These are phyloP conservation scores for Archivesica marissinica DNA, from an alignment of 1,140 invertebrate species.

Conservation along the genomic window DNA sequence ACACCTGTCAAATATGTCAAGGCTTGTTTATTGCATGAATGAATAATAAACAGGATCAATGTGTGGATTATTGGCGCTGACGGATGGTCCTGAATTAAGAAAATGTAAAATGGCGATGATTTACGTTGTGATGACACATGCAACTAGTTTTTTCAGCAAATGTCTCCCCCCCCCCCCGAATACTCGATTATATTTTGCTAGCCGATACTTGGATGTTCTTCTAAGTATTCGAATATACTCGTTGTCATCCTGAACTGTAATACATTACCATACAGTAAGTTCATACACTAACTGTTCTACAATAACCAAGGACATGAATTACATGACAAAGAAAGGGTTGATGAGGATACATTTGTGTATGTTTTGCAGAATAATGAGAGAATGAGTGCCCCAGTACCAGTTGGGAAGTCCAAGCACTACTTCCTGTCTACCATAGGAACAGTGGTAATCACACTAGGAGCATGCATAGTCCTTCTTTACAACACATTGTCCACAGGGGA, in stretches of 20 bases:
- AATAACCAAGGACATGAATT: background rate
- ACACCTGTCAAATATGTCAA: no score
- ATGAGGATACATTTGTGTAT: background rate
- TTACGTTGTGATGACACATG: no score
- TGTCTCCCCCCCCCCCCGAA: no score
- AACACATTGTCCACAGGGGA: background rate
- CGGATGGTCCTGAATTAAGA: no score
- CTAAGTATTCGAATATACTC: no score
- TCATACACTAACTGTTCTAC: background rate
- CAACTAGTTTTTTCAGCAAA: no score
- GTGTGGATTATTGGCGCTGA: no score
- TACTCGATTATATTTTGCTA: no score
- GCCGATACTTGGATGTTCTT: no score
- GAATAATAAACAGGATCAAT: no score
- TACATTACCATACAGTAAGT: background rate
- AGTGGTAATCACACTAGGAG: slow-evolving; percentile 5
- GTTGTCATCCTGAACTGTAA: background rate
- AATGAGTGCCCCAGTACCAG: slow-evolving; percentile 15
- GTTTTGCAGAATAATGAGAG: slow-evolving; percentile 11
- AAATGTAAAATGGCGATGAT: no score
- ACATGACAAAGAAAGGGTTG: background rate
- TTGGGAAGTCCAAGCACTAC: slow-evolving; percentile 37
- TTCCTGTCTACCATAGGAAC: slow-evolving; percentile 15
- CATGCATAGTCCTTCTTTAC: slow-evolving; percentile 16
- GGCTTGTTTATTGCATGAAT: no score